Base-by-base conservation (phyloP, 2,797 vertebrate genomes). In the Pseudochaenichthys georgianus region DNA sequence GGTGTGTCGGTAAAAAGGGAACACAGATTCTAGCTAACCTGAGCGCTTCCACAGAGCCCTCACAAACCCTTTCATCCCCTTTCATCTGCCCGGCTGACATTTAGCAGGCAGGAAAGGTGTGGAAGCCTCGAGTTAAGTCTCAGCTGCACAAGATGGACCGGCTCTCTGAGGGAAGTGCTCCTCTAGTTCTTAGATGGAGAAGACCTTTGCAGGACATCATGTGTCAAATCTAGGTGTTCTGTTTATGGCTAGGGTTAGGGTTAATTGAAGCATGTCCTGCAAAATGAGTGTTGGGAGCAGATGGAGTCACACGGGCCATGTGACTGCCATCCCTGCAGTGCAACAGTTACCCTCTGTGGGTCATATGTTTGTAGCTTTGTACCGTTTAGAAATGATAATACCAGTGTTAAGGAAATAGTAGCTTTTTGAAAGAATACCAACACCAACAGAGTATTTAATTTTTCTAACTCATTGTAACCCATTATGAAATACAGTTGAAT, bases 71-170 rank as follows among this genome's bases (percentile, higher is more conserved):
- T 87, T 84, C 63, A 59, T 75, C 81, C 67, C 63, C 79, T 88
- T 87, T 88, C 81, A 88, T 89, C 77, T 81, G 66, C 76, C 55
- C 31, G 69, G 75, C 79, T 88, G 88, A 89, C 89, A 90, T 88
- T 90, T 89, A 77, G 70, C 69, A 28, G 80, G 55, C 76, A 80
- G 85, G 53, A 78, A 80, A 87, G 78, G 76, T 83, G 68, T 80
- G 74, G 75, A 61, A 79, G 75, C 72, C 79, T 81, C 13, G 6
- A 81, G 79, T 86, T 80, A 79, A 85, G 79, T 82, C 79, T 79
- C 67, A 64, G 78, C 43, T 71, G 69, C 75, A 83, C 82, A 76
- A 64, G 75, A 76, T 77, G 78, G 78, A 90, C 88, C 86, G 72
- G 31, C 64, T 89, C 80, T 77, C 79, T 46, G 46, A 83, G 72